Base-by-base conservation (phyloP, 2,888 invertebrate genomes). In the Zaprionus bogoriensis region DNA sequence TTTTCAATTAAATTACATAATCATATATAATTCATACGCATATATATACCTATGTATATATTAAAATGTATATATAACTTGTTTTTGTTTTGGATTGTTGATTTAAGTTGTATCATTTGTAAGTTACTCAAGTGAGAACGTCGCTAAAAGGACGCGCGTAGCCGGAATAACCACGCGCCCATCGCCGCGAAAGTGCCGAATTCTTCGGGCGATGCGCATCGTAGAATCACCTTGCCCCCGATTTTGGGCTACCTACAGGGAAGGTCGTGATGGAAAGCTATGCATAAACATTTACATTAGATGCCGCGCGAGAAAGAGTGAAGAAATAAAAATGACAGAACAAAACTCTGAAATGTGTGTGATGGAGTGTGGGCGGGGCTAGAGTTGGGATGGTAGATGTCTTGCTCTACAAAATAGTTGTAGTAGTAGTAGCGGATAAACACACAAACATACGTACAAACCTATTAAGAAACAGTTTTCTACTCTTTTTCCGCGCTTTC, bases 41-140 rank as follows among this genome's bases (percentile, higher is more conserved):
- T 66, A 65, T 63, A 85, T 82, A 67, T 71, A 74, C 54, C 52
- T 67, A 74, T 74, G 61, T 68, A 77, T 77, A 74, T 77, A 77
- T 63, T 77, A 78, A 80, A 84, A 84, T 80, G 74, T 80, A 77
- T 73, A 76, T 66, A 70, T 85, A 85, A 76, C 68, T 86, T 77
- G 59, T 75, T 32, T 6, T 36, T 77, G 62, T 32, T 6, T 36
- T 77, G 62, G 48, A 61, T 68, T 77, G 51, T 63, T 69, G 57
- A 62, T 67, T 66, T 61, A 58, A 59, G 47, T 42, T 69, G 66
- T 66, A 46, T 59, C 58, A 68, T 66, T 69, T 63, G 60, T 70
- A 60, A 74, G 77, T 68, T 48, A 60, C 60, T 77, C 41, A 77
- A 60, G 59, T 77, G 74, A 77, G 69, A 77, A 74, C 77, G 69